A percentile compares a stretch with the other conserved stretches of the same genome.
Conservation (phyloP, 2,113 vertebrate genomes). For the mouse (Mus musculus) region DNA sequence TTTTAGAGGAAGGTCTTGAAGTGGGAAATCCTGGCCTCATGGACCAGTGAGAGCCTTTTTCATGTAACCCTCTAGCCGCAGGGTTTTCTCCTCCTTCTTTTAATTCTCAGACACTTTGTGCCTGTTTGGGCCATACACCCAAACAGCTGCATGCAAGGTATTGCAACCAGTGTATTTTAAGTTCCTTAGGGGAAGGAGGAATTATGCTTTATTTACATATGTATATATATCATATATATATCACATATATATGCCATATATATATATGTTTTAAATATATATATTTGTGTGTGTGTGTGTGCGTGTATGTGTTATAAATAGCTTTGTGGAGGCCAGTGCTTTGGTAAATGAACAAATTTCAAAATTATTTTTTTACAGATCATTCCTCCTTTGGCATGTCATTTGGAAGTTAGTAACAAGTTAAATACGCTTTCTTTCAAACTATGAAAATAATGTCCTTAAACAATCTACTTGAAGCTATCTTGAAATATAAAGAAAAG, state of each 20-base stretch:
- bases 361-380: conserved; percentile 34
- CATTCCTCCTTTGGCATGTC: conserved; percentile 15
- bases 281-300: not conserved
- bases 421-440: conserved; percentile 19
- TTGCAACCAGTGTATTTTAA: not conserved
- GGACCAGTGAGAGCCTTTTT: not conserved
- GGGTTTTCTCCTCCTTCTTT: not conserved
- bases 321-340: conserved; percentile 16
- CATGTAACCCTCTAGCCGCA: fast-evolving
- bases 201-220: no score
- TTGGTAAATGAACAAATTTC: conserved; percentile 32
- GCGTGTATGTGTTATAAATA: not conserved
- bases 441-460: conserved; percentile 45
- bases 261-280: not conserved
- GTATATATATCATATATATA: not conserved
- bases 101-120: not conserved
- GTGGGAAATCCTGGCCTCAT: fast-evolving
- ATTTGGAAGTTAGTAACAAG: conserved; percentile 20
- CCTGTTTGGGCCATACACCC: not conserved
- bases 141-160: not conserved
- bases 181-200: conserved; percentile 51
- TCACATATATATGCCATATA: not conserved
- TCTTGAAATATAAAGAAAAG: conserved; percentile 42
- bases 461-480: not conserved
- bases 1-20: fast-evolving